A percentile compares a stretch with the other conserved stretches of the same genome.
Conservation (phyloP, 1,140 invertebrate genomes). For the Lordiphosa collinella region DNA sequence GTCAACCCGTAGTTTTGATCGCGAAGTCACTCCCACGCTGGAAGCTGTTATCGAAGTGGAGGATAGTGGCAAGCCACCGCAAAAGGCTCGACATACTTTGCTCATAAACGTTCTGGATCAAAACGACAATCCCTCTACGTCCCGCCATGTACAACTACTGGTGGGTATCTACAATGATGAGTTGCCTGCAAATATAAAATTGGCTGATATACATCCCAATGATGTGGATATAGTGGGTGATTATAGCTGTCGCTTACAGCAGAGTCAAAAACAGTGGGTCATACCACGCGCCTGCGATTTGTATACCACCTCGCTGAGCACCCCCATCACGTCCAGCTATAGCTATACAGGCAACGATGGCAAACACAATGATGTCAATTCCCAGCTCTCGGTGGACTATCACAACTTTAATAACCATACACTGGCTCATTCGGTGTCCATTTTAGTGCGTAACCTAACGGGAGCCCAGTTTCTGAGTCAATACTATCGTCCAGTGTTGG, state of each 20-base stretch:
- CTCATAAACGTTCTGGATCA: constrained; percentile 91
- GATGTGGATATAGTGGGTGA: constrained; percentile 93
- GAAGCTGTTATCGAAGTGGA: constrained; percentile 91
- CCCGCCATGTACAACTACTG: constrained; percentile 89
- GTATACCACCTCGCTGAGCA: constrained; percentile 84
- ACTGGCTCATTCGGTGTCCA: constrained; percentile 89
- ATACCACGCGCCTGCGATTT: constrained; percentile 90
- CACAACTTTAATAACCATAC: constrained; percentile 89
- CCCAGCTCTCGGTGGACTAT: constrained; percentile 91
- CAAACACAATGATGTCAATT: constrained; percentile 89
- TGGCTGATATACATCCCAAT: constrained; percentile 94
- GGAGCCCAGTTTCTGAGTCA: constrained; percentile 87
- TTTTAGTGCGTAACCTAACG: constrained; percentile 87
- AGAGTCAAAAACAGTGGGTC: constrained; percentile 81
- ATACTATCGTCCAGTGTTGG: constrained; percentile 87
- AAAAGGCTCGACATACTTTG: constrained; percentile 88
- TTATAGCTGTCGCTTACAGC: constrained; percentile 91
- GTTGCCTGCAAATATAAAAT: constrained; percentile 85
- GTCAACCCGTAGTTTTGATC: constrained; percentile 89
- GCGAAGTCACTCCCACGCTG: constrained; percentile 88
- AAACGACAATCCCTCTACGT: constrained; percentile 94
- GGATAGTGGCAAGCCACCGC: constrained; percentile 91
- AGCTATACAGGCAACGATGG: constrained; percentile 94
- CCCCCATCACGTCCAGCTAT: constrained; percentile 86
- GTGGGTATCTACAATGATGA: constrained; percentile 89